Percentiles rank a stretch among this genome's conserved stretches.
These are phyloP conservation scores for Pyrochroa serraticornis DNA, from an alignment of 2,888 invertebrate genomes.

Conservation along the genomic window DNA sequence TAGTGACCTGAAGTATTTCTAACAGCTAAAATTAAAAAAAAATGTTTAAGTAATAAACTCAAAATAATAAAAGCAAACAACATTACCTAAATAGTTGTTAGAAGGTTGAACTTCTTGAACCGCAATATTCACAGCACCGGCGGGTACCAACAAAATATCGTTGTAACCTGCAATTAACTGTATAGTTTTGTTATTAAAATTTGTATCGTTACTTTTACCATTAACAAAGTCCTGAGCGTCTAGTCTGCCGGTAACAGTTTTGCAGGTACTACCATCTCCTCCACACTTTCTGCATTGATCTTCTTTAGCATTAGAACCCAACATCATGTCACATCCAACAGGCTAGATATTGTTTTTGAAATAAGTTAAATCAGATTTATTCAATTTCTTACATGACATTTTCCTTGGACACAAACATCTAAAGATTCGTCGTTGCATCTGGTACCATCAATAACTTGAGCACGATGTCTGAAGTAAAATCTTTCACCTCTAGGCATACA, in stretches of 20 bases:
- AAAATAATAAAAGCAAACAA: background rate
- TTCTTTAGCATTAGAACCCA: conserved; percentile 84
- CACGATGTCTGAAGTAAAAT: conserved; percentile 87
- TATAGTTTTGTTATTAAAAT: background rate
- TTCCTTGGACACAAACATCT: conserved; percentile 94
- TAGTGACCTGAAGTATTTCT: conserved; percentile 82
- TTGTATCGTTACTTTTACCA: conserved; percentile 62
- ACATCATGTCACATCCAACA: conserved; percentile 93
- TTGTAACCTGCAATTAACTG: conserved; percentile 76
- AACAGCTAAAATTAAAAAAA: conserved; percentile 65
- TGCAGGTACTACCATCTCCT: conserved; percentile 89
- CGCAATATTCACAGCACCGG: conserved; percentile 88
- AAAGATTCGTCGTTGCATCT: conserved; percentile 80
- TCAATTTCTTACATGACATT: conserved; percentile 76
- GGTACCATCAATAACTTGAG: conserved; percentile 84
- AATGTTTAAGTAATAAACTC: conserved; percentile 7
- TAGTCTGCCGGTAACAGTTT: conserved; percentile 74
- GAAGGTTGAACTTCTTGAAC: conserved; percentile 81
- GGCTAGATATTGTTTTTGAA: conserved; percentile 62
- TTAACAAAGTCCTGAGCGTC: conserved; percentile 75
- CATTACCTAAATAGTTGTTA: conserved; percentile 86
- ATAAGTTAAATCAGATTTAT: background rate
- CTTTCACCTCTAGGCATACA: conserved; percentile 92
- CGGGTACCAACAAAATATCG: conserved; percentile 87
- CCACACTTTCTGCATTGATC: conserved; percentile 92